Percentiles rank a stretch among this genome's conserved stretches.
These are phyloP conservation scores for Cosmorhoe ocellata DNA, from an alignment of 2,888 invertebrate genomes.

Conservation along the genomic window DNA sequence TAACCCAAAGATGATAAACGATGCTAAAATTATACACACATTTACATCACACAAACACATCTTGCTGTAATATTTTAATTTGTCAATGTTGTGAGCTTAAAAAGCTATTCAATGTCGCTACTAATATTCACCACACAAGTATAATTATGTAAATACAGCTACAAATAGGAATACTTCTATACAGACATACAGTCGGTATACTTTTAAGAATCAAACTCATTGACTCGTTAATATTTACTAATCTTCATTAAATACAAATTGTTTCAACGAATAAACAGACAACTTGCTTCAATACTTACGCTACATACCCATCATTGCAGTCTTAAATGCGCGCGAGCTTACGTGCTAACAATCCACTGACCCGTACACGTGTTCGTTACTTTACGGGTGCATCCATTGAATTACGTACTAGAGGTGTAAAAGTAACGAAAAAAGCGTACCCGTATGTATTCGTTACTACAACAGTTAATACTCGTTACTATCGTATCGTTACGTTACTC, in stretches of 20 bases:
- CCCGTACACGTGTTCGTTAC: neutral
- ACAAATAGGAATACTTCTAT: neutral
- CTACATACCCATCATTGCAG: constrained; percentile 20
- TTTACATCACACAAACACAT: constrained; percentile 17
- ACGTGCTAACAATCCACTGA: constrained; percentile 27
- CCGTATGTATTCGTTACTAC: no score
- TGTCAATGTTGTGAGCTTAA: constrained; percentile 47
- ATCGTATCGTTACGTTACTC: no score
- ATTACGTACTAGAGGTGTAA: neutral
- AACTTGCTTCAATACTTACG: constrained; percentile 6
- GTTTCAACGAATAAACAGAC: neutral
- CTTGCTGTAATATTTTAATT: constrained; percentile 31
- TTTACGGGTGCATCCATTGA: constrained; percentile 1
- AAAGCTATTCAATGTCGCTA: constrained; percentile 39
- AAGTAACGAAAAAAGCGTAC: no score
- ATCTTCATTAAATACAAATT: no score
- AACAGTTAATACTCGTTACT: no score
- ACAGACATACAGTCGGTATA: neutral
- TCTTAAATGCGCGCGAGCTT: constrained; percentile 28
- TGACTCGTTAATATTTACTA: no score
- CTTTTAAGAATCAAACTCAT: neutral
- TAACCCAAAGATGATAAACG: neutral
- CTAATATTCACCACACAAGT: constrained; percentile 25
- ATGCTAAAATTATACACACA: constrained; percentile 8
- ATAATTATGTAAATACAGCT: constrained; percentile 4